Percentiles rank a stretch among this genome's conserved stretches.
phyloP scores from a whole-genome alignment of 2,888 invertebrate genomes.

The Hypolimnas misippus region DNA sequence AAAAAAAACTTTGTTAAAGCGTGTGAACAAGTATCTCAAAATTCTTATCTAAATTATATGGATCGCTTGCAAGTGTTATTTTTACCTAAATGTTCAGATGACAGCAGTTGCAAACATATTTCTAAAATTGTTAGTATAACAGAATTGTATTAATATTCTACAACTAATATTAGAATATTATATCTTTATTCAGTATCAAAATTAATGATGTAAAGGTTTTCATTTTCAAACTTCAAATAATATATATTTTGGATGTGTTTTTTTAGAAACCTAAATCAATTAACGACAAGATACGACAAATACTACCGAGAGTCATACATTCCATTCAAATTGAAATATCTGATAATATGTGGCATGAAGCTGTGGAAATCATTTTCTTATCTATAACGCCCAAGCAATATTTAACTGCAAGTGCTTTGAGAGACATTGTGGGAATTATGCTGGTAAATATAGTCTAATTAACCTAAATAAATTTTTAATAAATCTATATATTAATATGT shows the following conservation, averaged over 20 bases:
- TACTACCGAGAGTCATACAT: background rate
- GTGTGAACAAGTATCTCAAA: slow-evolving; percentile 30
- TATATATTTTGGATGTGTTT: background rate
- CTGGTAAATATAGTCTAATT: slow-evolving; percentile 59
- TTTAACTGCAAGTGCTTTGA: slow-evolving; percentile 64
- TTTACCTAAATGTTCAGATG: slow-evolving; percentile 61
- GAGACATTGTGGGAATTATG: slow-evolving; percentile 72
- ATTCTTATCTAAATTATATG: slow-evolving; percentile 60
- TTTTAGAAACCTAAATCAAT: background rate
- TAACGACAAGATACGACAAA: background rate
- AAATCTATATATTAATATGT: too few relatives aligned
- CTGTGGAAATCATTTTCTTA: slow-evolving; percentile 68
- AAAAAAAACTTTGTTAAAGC: background rate
- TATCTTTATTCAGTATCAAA: too few relatives aligned
- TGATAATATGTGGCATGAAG: slow-evolving; percentile 72
- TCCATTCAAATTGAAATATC: slow-evolving; percentile 63
- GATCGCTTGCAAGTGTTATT: slow-evolving; percentile 59
- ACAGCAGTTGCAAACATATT: slow-evolving; percentile 25
- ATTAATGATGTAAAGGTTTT: too few relatives aligned
- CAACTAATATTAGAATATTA: too few relatives aligned
- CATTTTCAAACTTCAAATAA: too few relatives aligned
- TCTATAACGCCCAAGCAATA: slow-evolving; percentile 65
- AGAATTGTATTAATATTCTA: background rate
- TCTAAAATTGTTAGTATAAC: slow-evolving; percentile 11
- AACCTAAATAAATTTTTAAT: too few relatives aligned